Percentiles rank a stretch among this genome's conserved stretches.
Conservation (phyloP, 2,888 invertebrate genomes). For the Syritta pipiens region DNA sequence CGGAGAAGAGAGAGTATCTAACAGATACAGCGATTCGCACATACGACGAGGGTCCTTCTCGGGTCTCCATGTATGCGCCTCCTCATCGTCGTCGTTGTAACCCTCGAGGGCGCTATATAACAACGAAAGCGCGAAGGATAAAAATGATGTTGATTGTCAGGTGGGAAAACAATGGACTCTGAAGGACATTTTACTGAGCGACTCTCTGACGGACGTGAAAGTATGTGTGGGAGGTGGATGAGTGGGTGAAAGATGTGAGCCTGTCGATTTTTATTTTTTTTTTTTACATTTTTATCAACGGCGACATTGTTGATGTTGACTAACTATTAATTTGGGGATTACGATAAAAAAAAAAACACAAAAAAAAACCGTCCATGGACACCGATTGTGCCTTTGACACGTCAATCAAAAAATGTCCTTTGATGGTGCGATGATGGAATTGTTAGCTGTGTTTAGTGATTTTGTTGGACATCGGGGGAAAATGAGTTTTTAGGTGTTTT, state of each 20-base stretch:
- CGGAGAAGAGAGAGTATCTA: background rate
- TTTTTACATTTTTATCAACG: slow-evolving; percentile 49
- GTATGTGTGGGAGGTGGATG: no score
- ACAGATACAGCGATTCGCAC: background rate
- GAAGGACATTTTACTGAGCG: no score
- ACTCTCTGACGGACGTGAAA: no score
- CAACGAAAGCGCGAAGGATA: slow-evolving; percentile 37
- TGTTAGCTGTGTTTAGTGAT: no score
- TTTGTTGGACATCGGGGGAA: no score
- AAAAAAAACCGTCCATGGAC: background rate
- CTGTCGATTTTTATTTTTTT: no score
- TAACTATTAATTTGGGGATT: slow-evolving; percentile 11
- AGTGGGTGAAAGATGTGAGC: no score
- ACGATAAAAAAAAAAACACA: background rate
- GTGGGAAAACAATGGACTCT: slow-evolving; percentile 61
- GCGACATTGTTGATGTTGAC: slow-evolving; percentile 10
- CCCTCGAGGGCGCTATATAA: slow-evolving; percentile 35
- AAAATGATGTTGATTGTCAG: slow-evolving; percentile 63
- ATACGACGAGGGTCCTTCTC: slow-evolving; percentile 27
- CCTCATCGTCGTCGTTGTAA: slow-evolving; percentile 14
- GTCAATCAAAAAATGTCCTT: slow-evolving; percentile 12
- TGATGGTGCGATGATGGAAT: no score
- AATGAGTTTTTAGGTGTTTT: no score
- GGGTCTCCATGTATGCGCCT: no score
- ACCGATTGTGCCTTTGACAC: background rate